These are phyloP conservation scores for Spea bombifrons DNA, from an alignment of 2,113 vertebrate species.

Conservation along the genomic window DNA sequence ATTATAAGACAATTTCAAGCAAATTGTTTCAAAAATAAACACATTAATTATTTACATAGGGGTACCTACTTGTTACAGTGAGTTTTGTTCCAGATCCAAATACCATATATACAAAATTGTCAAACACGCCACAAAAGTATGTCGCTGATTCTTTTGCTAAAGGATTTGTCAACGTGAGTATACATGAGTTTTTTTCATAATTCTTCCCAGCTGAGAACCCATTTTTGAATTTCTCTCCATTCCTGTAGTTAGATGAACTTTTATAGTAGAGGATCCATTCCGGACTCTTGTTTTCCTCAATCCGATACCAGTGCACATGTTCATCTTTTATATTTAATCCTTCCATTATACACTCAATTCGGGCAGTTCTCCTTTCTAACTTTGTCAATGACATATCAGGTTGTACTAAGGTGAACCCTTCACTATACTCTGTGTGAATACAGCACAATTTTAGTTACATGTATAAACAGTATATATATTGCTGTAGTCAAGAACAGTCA, in stretches of 20 bases:
- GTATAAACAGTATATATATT: not conserved
- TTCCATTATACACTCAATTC: slow-evolving; percentile 5
- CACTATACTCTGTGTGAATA: not conserved
- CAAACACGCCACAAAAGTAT: slow-evolving; percentile 16
- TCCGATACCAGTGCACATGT: slow-evolving; percentile 1
- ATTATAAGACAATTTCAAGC: no score
- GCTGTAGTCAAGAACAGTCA: no score
- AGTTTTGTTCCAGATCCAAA: slow-evolving; percentile 22
- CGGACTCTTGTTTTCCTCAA: not conserved
- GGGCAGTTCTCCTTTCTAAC: not conserved
- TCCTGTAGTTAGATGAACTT: not conserved
- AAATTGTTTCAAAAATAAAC: no score
- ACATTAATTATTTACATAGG: not conserved
- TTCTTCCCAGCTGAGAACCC: not conserved
- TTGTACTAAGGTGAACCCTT: not conserved
- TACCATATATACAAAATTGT: not conserved
- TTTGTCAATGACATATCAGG: not conserved
- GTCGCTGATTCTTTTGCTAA: not conserved
- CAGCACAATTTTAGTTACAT: not conserved
- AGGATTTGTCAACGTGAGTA: not conserved
- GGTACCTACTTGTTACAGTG: slow-evolving; percentile 20
- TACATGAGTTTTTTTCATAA: not conserved
- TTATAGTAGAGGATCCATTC: slow-evolving; percentile 4
- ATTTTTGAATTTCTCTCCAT: not conserved
- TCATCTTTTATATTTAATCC: not conserved